Evolutionary conservation across 2,888 invertebrate species (phyloP).

Genomic region (Protophormia terraenovae): DNA sequence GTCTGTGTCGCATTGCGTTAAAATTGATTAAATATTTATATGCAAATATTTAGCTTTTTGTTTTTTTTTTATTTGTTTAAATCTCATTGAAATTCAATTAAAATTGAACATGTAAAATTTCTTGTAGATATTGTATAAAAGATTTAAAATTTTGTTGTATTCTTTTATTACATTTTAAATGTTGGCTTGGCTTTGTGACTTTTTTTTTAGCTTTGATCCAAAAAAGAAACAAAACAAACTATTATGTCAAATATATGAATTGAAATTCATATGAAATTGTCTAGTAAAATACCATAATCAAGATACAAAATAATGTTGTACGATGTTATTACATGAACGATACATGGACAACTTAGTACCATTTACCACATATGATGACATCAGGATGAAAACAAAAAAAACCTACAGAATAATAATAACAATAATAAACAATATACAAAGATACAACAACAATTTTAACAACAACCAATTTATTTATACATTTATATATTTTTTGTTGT

Average conservation of each 20-base stretch:
- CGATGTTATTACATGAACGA: slow-evolving; percentile 42
- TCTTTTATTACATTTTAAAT: slow-evolving; percentile 49
- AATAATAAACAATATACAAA: slow-evolving; percentile 34
- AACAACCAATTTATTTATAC: slow-evolving; percentile 51
- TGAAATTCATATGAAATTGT: slow-evolving; percentile 64
- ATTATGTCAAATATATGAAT: slow-evolving; percentile 61
- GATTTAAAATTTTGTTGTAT: slow-evolving; percentile 20
- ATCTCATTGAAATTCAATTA: slow-evolving; percentile 60
- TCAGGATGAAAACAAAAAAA: slow-evolving; percentile 15
- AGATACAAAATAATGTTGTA: slow-evolving; percentile 58
- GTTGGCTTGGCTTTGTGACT: background rate
- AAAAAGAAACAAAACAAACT: slow-evolving; percentile 11
- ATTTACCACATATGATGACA: slow-evolving; percentile 51
- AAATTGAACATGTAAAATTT: slow-evolving; percentile 53
- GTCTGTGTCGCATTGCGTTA: slow-evolving; percentile 37
- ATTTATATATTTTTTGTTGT: background rate
- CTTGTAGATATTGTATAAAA: slow-evolving; percentile 51
- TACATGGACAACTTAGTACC: slow-evolving; percentile 10
- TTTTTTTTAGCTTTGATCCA: slow-evolving; percentile 1
- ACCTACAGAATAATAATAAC: slow-evolving; percentile 53
- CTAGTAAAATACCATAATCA: slow-evolving; percentile 59
- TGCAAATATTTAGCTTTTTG: background rate
- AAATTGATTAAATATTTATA: slow-evolving; percentile 15
- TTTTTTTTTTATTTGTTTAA: too few species aligned
- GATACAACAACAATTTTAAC: slow-evolving; percentile 10